phyloP scores from a whole-genome alignment of 2,113 vertebrate species.

The Neodontobutis hainanensis region DNA sequence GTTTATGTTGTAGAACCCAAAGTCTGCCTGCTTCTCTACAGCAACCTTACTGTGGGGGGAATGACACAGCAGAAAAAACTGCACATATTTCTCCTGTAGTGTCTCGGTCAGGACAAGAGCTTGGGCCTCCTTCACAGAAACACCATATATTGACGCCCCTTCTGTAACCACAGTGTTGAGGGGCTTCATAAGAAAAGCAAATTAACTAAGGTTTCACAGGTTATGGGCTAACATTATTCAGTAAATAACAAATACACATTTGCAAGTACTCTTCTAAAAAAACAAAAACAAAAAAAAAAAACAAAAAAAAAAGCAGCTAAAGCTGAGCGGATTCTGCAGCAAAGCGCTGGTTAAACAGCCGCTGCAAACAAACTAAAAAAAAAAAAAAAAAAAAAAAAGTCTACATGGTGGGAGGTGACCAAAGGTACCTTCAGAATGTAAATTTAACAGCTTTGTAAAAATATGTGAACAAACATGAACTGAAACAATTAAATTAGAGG shows the following conservation, averaged over 20 bases:
- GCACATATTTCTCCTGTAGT: too few species aligned
- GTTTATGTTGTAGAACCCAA: background rate
- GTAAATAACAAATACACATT: too few species aligned
- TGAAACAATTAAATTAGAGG: conserved; percentile 65
- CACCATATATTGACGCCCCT: too few species aligned
- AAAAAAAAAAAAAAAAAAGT: conserved; percentile 1
- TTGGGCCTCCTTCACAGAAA: too few species aligned
- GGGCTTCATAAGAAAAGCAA: too few species aligned
- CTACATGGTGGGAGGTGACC: conserved; percentile 7
- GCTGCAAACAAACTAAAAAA: background rate
- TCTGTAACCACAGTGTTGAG: too few species aligned
- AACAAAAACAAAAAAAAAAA: too few species aligned
- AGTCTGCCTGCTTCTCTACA: background rate
- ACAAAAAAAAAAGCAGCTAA: background rate
- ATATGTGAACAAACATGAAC: conserved; percentile 26
- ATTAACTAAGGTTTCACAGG: too few species aligned
- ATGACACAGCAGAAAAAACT: conserved; percentile 8
- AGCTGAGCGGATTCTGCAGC: background rate
- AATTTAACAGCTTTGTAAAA: conserved; percentile 40
- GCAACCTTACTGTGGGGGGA: conserved; percentile 1
- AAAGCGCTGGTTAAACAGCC: background rate
- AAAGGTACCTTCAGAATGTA: conserved; percentile 17
- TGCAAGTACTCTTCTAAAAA: too few species aligned
- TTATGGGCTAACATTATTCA: too few species aligned
- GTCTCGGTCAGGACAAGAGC: too few species aligned